Evolutionary conservation across 2,888 invertebrate species (phyloP), one percentile per base, ranked within the genome.

Genomic region (Rhingia campestris): DNA sequence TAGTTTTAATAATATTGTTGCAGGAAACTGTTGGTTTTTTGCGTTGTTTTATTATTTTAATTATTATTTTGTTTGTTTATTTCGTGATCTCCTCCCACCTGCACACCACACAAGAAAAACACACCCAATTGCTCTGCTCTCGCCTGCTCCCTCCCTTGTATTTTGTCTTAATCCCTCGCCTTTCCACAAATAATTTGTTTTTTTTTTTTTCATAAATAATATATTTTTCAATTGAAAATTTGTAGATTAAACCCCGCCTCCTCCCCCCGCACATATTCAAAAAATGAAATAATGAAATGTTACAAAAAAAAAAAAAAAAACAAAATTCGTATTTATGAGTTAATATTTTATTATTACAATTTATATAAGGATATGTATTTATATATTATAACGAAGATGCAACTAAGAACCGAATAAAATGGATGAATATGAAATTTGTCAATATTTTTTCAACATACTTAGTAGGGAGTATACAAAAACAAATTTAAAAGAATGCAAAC

Each of bases 311-410:
- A 39, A 76, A 35, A 56, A 61, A 54, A 64, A 35, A 67, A 69
- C 56, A 39, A 70, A 56, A 72, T 67, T 61, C 77, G 79, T 84
- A 84, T 84, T 84, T 84, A 84, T 84, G 82, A 84, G 82, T 84
- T 82, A 84, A 84, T 84, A 84, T 79, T 84, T 84, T 84, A 84
- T 79, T 82, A 79, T 84, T 74, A 84, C 73, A 77, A 64, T 64
- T 56, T 84, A 79, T 69, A 63, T 84, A 84, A 79, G 79, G 49
- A 64, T 79, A 84, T 79, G 82, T 84, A 84, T 84, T 84, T 84
- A 84, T 84, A 84, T 79, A 84, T 79, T 74, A 84, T 59, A 53
- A 67, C 61, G 59, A 56, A 79, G 69, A 79, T 64, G 69, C 74
- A 7, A 79, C 79, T 79, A 79, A 82, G 73, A 73, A 82, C 74